Base-by-base conservation (phyloP, 2,888 invertebrate species). In the Gibbula magus region DNA sequence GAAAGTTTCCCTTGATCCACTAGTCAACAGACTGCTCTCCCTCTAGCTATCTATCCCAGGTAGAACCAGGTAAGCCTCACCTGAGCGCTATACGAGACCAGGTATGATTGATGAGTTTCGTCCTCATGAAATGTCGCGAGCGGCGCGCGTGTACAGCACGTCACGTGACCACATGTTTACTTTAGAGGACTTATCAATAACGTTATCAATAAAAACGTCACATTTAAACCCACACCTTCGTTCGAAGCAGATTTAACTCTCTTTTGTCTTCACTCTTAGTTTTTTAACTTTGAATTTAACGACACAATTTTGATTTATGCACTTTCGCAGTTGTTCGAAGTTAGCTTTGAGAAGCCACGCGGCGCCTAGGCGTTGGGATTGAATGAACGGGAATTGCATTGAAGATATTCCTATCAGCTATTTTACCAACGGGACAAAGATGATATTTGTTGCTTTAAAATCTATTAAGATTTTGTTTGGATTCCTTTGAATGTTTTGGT, bases 141-240 rank as follows among this genome's bases (percentile, higher is more conserved):
- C 35, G n/a, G 20, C 8, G 39, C 70, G 70, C 70, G 70, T 70
- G 70, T 70, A 39, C 32, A 32, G 45, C n/a, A 20, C 8, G 39
- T 70, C 70, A 70, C 70, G 70, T 35, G 70, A 70, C 29, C 18
- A 29, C 29, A 20, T 39, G 70, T 35, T 32, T 39, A 70, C 70
- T 61, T 61, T 18, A 20, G 16, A 35, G 20, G 20, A 39, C 70
- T 70, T 70, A 70, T 70, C 70, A 70, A 70, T 70, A 70, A 70
- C 70, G 35, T 32, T n/a, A 29, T n/a, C n/a, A 35, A 70, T 70
- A 70, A 70, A 70, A 70, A 70, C 35, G 70, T 35, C 70, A 70
- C 18, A 70, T 70, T 70, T 35, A 29, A 35, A 70, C 18, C 32
- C 32, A 32, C 20, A 32, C 39, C 70, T 70, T 70, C 70, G n/a